Evolutionary conservation across 1,140 invertebrate genomes (phyloP), one percentile per base, ranked within the genome.

Genomic region (Chymomyza costata): DNA sequence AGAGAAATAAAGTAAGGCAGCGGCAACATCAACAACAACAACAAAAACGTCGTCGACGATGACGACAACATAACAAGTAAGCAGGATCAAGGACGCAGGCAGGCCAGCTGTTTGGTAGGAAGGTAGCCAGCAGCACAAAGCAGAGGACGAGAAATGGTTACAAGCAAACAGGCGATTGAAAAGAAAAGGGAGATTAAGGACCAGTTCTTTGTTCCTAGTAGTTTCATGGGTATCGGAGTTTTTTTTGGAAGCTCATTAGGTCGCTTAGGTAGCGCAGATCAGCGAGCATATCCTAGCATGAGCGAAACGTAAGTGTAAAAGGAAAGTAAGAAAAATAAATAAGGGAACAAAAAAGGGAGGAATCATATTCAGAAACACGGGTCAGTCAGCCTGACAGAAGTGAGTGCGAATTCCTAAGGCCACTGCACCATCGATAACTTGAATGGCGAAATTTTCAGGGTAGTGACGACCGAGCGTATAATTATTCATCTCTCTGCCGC

Each of bases 141-240:
- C 7, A 41, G 41, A 47, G 53, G 14, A 52, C 68, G 51, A 65
- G 62, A 69, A 69, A 65, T 76, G 54, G 69, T 68, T 68, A 69
- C 69, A 68, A 63, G 38, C 21, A 8, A 71, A 49, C 49, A 37
- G 21, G 34, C 46, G 39, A 45, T 43, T 44, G 34, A 51, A 65
- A 55, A 65, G 70, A 69, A 70, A 71, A 48, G 44, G 49, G 56
- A 66, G 71, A 78, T 78, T 78, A 78, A 78, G 71, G 73, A 80
- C 63, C 73, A 65, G 73, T 80, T 80, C 73, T 76, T 80, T 80
- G 65, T 76, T 80, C 21, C 3, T 16, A 16, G 45, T 47, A 32
- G 44, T 43, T 54, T 44, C 40, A 31, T 54, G 45, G 53, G 37
- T 48, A n/a, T n/a, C n/a, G n/a, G 49, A 47, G 44, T 65, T 51